Conservation (phyloP, 1,140 invertebrate species). For the Saccostrea glomerata region DNA sequence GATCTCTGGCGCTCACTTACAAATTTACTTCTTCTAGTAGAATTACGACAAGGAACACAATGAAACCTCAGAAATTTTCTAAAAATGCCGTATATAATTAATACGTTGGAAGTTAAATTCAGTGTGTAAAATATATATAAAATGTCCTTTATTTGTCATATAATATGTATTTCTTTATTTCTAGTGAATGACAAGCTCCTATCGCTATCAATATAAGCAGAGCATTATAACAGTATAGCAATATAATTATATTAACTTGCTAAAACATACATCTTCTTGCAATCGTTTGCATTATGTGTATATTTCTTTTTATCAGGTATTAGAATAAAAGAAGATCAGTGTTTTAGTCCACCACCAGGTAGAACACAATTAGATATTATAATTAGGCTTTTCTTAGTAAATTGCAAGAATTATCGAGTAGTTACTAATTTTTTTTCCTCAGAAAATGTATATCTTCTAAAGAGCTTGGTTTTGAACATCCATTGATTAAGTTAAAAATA, state of each 20-base stretch:
- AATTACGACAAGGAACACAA: neutral
- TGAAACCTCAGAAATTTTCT: neutral
- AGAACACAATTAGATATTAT: neutral
- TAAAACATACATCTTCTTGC: no score
- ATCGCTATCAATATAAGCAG: no score
- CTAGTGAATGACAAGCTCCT: no score
- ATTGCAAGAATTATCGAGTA: no score
- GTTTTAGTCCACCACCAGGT: slow-evolving; percentile 26
- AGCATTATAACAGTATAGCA: no score
- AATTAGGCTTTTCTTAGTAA: no score
- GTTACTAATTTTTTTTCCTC: no score
- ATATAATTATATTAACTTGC: no score
- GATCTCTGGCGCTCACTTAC: neutral
- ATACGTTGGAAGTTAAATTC: neutral
- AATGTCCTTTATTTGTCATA: neutral
- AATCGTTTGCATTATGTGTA: neutral
- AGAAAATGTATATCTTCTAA: no score
- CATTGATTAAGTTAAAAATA: no score
- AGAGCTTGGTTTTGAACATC: neutral
- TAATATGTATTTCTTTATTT: no score
- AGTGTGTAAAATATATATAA: no score
- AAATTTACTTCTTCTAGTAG: neutral
- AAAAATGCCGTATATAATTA: neutral
- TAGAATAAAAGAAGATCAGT: slow-evolving; percentile 14
- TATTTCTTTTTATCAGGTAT: neutral